Conservation (phyloP, 2,113 vertebrate species). For the Platycercus adscitus region DNA sequence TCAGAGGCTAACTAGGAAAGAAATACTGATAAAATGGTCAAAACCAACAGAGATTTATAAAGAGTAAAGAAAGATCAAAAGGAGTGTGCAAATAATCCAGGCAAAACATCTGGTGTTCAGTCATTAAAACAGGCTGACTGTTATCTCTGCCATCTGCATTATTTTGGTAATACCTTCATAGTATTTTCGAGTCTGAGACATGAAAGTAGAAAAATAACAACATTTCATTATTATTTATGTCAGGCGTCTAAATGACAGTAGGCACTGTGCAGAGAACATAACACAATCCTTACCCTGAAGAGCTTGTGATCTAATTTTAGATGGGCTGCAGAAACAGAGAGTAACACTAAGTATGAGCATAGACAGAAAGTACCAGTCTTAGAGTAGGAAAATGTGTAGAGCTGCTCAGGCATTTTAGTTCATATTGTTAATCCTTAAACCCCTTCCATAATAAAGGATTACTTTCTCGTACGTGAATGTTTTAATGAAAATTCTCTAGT, state of each 20-base stretch:
- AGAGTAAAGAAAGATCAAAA: neutral
- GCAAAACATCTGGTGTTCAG: constrained; percentile 44
- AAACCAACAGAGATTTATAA: constrained; percentile 20
- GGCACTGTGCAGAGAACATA: neutral
- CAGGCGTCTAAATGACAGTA: neutral
- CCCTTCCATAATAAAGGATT: neutral
- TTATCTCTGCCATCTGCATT: neutral
- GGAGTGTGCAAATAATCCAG: neutral
- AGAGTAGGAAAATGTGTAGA: neutral
- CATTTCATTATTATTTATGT: constrained; percentile 2
- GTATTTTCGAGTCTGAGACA: neutral
- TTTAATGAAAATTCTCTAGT: neutral
- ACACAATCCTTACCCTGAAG: neutral
- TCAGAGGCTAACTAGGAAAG: constrained; percentile 53
- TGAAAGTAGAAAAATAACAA: neutral
- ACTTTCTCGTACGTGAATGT: neutral
- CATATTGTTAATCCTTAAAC: neutral
- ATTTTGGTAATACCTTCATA: neutral
- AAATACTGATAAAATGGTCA: neutral
- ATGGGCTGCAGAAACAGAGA: constrained; percentile 26
- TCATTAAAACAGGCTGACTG: neutral
- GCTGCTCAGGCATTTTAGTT: neutral
- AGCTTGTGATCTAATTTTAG: constrained; percentile 27
- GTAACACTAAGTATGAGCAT: neutral
- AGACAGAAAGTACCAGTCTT: neutral